phyloP scores from a whole-genome alignment of 1,140 invertebrate genomes.

The Formica exsecta region DNA sequence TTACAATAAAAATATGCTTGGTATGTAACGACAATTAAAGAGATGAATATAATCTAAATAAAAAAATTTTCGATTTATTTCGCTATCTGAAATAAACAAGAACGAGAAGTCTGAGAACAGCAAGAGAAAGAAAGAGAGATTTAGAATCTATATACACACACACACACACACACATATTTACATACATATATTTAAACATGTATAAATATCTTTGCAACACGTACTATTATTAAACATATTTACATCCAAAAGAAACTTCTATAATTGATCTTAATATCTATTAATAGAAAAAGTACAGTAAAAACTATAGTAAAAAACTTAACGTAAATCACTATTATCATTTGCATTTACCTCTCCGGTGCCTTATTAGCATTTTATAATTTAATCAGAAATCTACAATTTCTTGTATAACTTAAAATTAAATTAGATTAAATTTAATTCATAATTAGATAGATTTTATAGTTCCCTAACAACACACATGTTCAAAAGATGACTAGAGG shows the following conservation, averaged over 20 bases:
- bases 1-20: not conserved
- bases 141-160: conserved; percentile 65
- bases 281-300: conserved; percentile 48
- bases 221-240: conserved; percentile 69
- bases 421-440: conserved; percentile 40
- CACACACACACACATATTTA: not conserved
- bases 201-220: conserved; percentile 53
- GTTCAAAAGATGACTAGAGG: no score
- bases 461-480: no score
- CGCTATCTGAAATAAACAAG: conserved; percentile 25
- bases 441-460: not conserved
- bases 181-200: no score
- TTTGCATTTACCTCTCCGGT: conserved; percentile 80
- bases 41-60: conserved; percentile 29
- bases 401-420: conserved; percentile 53
- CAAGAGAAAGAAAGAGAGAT: conserved; percentile 3
- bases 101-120: conserved; percentile 63
- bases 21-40: conserved; percentile 52
- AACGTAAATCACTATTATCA: conserved; percentile 78
- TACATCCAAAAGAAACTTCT: conserved; percentile 67
- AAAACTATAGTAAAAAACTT: not conserved
- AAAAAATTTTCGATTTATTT: conserved; percentile 40
- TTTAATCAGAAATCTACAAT: conserved; percentile 67
- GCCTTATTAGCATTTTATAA: conserved; percentile 76
- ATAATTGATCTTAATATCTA: conserved; percentile 66